Base-by-base conservation (phyloP, 2,113 vertebrate genomes). In the Pangasianodon gigas region DNA sequence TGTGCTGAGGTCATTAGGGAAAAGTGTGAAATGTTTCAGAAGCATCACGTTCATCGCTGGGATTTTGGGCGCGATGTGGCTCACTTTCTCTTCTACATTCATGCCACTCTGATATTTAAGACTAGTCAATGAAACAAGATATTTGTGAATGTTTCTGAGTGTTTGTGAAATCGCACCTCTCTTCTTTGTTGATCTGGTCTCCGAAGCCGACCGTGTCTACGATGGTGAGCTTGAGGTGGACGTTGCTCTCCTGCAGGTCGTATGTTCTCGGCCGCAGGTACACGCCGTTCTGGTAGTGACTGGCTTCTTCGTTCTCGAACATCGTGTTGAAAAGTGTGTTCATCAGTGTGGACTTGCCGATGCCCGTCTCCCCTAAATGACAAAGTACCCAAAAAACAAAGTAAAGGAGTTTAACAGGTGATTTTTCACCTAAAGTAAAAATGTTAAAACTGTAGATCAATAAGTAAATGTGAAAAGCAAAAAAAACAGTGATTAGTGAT, bases 321-420 rank as follows among this genome's bases (percentile, higher is more conserved):
- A 96, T 99, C 18, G 98, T 99, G 92, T 99, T 99, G 95, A 99
- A 99, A 18, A 99, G 97, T 0, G 98, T 99, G 91, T 99, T 99
- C 98, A 99, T 99, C 77, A 99, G 94, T 0, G 98, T 99, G 0
- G 98, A 99, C 89, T 99, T 99, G 90, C 98, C 98, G 0, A 99
- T 99, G 85, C 98, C 98, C 0, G 98, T 99, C 95, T 99, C 98
- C 85, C 98, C 98, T 99, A 86, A 29, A 65, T 29, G 19, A 77
- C 56, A 21, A 32, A 7, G 52, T 0, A 37, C 37, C 37, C 37
- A 37, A 37, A 37, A 37, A 37, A 37, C 37, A 37, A 37, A 16
- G 6, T 46, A 86, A 89, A n/a, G 37, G 69, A 90, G 62, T 80
- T 13, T 41, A 62, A n/a, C 19, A 62, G 11, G 32, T 6, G 60